Base-by-base conservation (phyloP, 2,113 vertebrate genomes). In the Triplophysa tibetana region DNA sequence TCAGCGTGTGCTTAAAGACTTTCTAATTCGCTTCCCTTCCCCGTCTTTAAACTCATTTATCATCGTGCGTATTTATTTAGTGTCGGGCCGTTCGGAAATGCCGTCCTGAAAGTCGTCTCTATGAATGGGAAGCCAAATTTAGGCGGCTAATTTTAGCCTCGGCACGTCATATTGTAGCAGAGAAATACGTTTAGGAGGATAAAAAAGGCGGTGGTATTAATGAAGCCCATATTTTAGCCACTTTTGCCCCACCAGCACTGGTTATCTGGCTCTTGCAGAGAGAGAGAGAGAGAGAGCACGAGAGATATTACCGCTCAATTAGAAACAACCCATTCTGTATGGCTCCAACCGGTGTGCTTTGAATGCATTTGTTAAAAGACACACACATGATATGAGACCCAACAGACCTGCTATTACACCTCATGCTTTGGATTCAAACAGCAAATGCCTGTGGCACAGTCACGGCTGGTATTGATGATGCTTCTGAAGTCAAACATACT, bases 121-220 rank as follows among this genome's bases (percentile, higher is more conserved):
- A 12, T 69, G 65, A 70, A 77, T 60, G 23, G 64, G 50, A 50
- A 56, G 67, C 73, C 66, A 72, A 65, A 83, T 76, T 77, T 83
- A 72, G 73, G 60, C 14, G 4, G 21, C 78, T 83, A 72, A 72
- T 80, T 80, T 83, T 83, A 80, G 73, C 21, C 50, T 33, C 4
- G 61, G 58, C 66, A 50, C 16, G 52, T 77, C 82, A 80, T 84
- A 38, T 24, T 58, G 63, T 52, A 77, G 62, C 68, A 77, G 82
- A 77, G 78, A 83, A 81, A 80, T 67, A 65, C 50, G 77, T 83
- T 77, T 81, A 68, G 54, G 68, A 73, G 64, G 54, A 65, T 73
- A 80, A 75, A 58, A 83, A 80, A 80, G 73, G 66, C 50, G 23
- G 52, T 23, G 13, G 62, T 43, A 68, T 84, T 81, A 74, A 84